These are phyloP conservation scores for Polymixis lichenea DNA, from an alignment of 2,888 invertebrate species.

Conservation along the genomic window DNA sequence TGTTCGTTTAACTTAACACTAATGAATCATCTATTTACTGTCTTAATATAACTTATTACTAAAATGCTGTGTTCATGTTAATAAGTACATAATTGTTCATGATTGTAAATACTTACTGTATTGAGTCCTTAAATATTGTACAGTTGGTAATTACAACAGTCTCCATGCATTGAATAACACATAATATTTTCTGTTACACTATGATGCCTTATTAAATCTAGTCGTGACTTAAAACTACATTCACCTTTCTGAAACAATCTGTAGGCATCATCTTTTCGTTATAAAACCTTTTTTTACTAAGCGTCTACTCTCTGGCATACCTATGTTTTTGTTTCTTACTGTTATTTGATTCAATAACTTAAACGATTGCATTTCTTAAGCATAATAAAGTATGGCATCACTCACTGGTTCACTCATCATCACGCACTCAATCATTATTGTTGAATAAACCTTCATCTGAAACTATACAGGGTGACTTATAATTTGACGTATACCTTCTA, in stretches of 20 bases:
- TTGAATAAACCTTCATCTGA: not conserved
- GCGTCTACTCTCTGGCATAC: not conserved
- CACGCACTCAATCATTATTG: not conserved
- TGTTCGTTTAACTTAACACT: slow-evolving; percentile 9
- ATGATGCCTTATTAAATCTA: slow-evolving; percentile 1
- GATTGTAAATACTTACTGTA: slow-evolving; percentile 19
- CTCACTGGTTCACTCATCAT: no score
- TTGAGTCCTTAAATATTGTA: slow-evolving; percentile 19
- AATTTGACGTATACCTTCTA: no score
- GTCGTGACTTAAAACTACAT: slow-evolving; percentile 4
- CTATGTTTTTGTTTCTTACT: not conserved
- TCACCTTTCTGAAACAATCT: not conserved
- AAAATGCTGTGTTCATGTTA: slow-evolving; percentile 35
- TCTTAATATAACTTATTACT: slow-evolving; percentile 16
- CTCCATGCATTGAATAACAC: slow-evolving; percentile 11
- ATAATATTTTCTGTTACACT: slow-evolving; percentile 17
- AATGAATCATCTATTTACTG: slow-evolving; percentile 24
- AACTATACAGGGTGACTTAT: not conserved
- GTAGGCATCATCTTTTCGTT: not conserved
- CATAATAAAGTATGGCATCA: not conserved
- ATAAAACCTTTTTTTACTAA: not conserved
- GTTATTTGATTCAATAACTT: not conserved
- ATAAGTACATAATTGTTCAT: slow-evolving; percentile 50
- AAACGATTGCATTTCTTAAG: not conserved
- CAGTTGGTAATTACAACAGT: slow-evolving; percentile 40